Conservation (phyloP, 2,797 vertebrate species). For the Iguana delicatissima region DNA sequence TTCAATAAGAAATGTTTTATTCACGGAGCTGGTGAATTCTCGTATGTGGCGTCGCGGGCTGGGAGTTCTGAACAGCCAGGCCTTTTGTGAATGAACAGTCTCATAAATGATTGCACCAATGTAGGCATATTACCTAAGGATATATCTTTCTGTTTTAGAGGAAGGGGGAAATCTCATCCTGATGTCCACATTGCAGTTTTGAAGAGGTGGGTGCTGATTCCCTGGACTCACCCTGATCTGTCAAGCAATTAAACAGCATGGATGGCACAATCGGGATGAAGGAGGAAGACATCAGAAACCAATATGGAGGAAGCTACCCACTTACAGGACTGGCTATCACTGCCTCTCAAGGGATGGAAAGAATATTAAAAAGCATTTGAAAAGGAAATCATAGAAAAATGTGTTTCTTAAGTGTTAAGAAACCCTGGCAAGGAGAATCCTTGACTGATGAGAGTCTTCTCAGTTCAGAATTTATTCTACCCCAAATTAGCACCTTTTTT, state of each 20-base stretch:
- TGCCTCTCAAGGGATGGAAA: no score
- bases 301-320: neutral
- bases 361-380: neutral
- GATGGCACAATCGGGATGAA: neutral
- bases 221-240: neutral
- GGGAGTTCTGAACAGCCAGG: rapidly evolving
- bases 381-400: no score
- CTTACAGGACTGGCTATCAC: neutral
- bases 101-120: neutral
- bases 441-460: no score
- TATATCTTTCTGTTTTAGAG: neutral
- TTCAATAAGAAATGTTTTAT: conserved; percentile 9
- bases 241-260: neutral
- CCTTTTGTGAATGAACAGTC: neutral
- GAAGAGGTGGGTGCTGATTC: neutral
- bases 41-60: neutral
- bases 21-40: neutral
- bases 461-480: no score
- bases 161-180: rapidly evolving
- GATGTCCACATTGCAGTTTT: neutral
- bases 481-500: no score
- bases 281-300: neutral
- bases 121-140: no score
- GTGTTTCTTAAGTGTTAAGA: no score
- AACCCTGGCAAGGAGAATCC: no score